A percentile compares a stretch with the other conserved stretches of the same genome.
These are phyloP conservation scores for Penaeus vannamei DNA, from an alignment of 1,140 invertebrate genomes.

Conservation along the genomic window DNA sequence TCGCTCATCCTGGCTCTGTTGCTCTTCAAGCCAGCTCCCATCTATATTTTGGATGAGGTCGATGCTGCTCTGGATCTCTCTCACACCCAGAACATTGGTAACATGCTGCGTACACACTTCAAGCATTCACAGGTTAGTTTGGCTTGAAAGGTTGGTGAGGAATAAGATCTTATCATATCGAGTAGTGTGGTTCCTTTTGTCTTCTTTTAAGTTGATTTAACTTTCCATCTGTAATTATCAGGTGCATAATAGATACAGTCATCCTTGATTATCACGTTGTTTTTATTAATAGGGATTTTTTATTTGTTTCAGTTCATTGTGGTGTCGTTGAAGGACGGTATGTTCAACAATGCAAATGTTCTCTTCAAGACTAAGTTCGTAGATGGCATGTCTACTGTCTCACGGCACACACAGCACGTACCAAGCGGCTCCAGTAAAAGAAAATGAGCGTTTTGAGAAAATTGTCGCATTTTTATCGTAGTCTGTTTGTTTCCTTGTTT, in stretches of 20 bases:
- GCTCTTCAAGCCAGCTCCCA: constrained; percentile 96
- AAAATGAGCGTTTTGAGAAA: background rate
- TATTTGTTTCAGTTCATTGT: constrained; percentile 89
- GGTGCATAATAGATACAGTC: background rate
- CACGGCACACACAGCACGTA: constrained; percentile 76
- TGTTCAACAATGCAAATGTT: constrained; percentile 99
- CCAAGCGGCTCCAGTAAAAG: constrained; percentile 1
- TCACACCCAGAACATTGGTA: constrained; percentile 99
- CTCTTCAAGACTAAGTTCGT: constrained; percentile 95
- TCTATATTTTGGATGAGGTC: constrained; percentile 99
- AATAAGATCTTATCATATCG: background rate
- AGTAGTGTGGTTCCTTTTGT: background rate
- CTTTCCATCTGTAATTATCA: background rate
- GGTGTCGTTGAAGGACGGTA: constrained; percentile 98
- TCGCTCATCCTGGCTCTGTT: constrained; percentile 97
- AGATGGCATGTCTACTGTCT: constrained; percentile 94
- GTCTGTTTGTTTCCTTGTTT: background rate
- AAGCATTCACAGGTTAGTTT: constrained; percentile 86
- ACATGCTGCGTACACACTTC: constrained; percentile 95
- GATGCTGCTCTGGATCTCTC: constrained; percentile 98
- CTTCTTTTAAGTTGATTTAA: background rate
- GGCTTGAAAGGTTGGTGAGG: no score
- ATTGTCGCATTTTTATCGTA: background rate
- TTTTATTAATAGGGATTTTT: constrained; percentile 34
- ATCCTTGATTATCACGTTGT: background rate